Conservation (phyloP, 2,797 vertebrate species). For the Champsocephalus esox region DNA sequence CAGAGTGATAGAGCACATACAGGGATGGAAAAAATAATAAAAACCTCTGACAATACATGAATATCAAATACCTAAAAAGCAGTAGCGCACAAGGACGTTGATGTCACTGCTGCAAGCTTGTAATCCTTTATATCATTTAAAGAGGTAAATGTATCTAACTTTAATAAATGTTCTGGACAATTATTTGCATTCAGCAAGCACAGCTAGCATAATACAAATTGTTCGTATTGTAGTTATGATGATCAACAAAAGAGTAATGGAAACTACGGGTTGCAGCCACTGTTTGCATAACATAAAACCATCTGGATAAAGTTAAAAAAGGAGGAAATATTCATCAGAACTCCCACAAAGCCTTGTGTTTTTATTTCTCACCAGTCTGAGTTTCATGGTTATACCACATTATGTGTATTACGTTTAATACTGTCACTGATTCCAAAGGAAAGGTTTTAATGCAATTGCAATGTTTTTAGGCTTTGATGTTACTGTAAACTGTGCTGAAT, state of each 20-base stretch:
- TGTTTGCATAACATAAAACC: conserved; percentile 18
- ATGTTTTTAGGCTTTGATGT: background rate
- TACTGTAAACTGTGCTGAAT: conserved; percentile 5
- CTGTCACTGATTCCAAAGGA: background rate
- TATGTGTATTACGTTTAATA: background rate
- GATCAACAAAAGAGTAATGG: background rate
- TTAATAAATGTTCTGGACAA: conserved; percentile 5
- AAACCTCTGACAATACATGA: conserved; percentile 28
- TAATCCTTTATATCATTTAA: background rate
- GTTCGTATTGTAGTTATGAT: background rate
- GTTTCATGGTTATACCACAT: conserved; percentile 1
- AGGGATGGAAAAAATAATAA: conserved; percentile 46
- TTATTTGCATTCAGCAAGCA: background rate
- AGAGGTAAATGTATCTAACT: background rate
- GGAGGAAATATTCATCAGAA: conserved; percentile 17
- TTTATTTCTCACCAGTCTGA: background rate
- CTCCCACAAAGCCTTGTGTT: conserved; percentile 11
- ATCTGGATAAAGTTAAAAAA: background rate
- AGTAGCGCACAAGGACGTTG: background rate
- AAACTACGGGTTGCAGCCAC: background rate
- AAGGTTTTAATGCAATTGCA: background rate
- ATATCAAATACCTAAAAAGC: conserved; percentile 29
- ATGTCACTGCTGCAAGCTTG: conserved; percentile 3
- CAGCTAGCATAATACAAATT: background rate
- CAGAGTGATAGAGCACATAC: conserved; percentile 36